Percentiles rank a stretch among this genome's conserved stretches.
These are phyloP conservation scores for Ganaspis sp. DNA, from an alignment of 1,140 invertebrate genomes.

Conservation along the genomic window DNA sequence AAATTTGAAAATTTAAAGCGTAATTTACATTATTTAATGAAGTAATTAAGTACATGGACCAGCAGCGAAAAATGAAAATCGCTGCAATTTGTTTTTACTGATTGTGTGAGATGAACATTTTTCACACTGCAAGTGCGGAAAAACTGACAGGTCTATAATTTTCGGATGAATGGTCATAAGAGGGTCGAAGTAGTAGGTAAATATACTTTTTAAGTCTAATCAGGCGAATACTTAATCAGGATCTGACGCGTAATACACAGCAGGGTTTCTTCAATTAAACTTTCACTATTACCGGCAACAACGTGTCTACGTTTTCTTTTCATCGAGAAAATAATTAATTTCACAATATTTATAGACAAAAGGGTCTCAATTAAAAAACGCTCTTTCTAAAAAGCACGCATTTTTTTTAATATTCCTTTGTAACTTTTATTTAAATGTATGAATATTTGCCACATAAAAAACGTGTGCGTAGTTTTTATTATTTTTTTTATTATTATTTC, in stretches of 20 bases:
- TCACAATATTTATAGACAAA: neutral
- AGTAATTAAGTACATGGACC: neutral
- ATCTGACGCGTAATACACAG: neutral
- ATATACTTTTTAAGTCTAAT: constrained; percentile 19
- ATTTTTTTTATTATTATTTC: no score
- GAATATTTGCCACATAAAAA: no score
- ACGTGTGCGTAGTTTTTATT: no score
- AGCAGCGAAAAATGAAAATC: neutral
- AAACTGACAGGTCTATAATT: neutral
- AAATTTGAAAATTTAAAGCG: constrained; percentile 7
- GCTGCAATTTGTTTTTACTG: neutral
- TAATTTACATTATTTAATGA: constrained; percentile 15
- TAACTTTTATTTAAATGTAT: no score
- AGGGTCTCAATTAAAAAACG: no score
- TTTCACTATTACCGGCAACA: neutral
- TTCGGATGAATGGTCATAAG: neutral
- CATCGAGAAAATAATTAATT: neutral
- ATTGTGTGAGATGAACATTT: neutral
- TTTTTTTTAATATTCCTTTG: no score
- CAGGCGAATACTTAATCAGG: neutral
- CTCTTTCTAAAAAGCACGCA: no score
- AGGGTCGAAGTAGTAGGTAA: neutral
- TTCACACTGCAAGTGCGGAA: neutral
- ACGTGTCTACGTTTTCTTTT: neutral
- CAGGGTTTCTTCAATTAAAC: constrained; percentile 25